Percentiles rank a stretch among this genome's conserved stretches.
These are phyloP conservation scores for Lampris megalopsis DNA, from an alignment of 2,113 vertebrate species.

Conservation along the genomic window DNA sequence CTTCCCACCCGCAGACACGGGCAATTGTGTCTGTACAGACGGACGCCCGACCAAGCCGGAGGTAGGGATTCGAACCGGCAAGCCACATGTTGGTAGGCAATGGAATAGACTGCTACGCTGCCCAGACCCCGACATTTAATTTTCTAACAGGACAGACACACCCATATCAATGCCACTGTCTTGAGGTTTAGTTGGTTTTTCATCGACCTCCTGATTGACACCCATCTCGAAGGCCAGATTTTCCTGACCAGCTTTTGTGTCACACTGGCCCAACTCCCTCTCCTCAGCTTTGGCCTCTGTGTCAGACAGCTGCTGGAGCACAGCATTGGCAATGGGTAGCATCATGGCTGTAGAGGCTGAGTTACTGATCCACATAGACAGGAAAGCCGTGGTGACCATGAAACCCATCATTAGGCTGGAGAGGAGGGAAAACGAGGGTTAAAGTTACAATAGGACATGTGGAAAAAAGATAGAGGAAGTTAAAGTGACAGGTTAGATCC, in stretches of 20 bases:
- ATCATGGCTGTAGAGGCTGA: conserved; percentile 92
- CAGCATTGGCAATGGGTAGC: conserved; percentile 86
- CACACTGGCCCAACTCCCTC: not conserved
- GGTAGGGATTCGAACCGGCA: too few species aligned
- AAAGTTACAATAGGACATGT: not conserved
- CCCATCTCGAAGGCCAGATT: conserved; percentile 58
- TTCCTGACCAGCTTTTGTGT: conserved; percentile 5
- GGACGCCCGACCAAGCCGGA: too few species aligned
- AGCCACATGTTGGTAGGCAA: too few species aligned
- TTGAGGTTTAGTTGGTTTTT: not conserved
- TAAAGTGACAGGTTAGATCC: not conserved
- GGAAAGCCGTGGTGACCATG: conserved; percentile 89
- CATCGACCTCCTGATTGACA: conserved; percentile 8
- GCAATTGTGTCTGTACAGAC: too few species aligned
- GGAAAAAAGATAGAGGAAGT: not conserved
- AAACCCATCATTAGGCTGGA: conserved; percentile 88
- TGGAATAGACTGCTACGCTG: too few species aligned
- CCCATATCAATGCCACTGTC: conserved; percentile 19
- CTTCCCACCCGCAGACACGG: too few species aligned
- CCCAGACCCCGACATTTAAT: too few species aligned
- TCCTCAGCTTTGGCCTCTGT: conserved; percentile 62
- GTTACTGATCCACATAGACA: conserved; percentile 96
- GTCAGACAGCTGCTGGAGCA: conserved; percentile 82
- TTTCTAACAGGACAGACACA: not conserved
- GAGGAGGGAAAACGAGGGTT: not conserved